phyloP scores from a whole-genome alignment of 2,113 vertebrate genomes.

The Acanthochromis polyacanthus region DNA sequence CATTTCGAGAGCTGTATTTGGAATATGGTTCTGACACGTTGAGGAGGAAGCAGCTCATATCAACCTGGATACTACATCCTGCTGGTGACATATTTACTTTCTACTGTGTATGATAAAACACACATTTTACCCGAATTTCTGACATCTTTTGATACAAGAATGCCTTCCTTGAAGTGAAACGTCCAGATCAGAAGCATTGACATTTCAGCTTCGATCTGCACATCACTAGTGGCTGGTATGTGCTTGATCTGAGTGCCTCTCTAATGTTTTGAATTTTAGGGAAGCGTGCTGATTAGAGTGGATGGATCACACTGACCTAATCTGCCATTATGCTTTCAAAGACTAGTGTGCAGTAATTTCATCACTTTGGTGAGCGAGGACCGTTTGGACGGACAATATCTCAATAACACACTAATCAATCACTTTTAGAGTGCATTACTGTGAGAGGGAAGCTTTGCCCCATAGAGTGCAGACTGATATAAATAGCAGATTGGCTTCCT shows the following conservation, averaged over 20 bases:
- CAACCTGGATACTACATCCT: too few species aligned
- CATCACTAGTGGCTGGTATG: slow-evolving; percentile 3
- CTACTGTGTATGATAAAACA: too few species aligned
- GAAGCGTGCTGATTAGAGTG: slow-evolving; percentile 65
- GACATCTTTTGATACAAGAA: too few species aligned
- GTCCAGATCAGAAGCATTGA: too few species aligned
- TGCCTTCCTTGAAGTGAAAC: too few species aligned
- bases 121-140: too few species aligned
- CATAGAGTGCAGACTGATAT: slow-evolving; percentile 73
- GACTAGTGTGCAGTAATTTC: slow-evolving; percentile 75
- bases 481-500: slow-evolving; percentile 79
- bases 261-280: slow-evolving; percentile 63
- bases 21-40: too few species aligned
- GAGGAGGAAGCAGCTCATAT: too few species aligned
- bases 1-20: too few species aligned
- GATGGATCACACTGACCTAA: slow-evolving; percentile 74
- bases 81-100: too few species aligned
- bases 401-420: slow-evolving; percentile 80
- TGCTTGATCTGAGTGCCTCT: slow-evolving; percentile 41
- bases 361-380: slow-evolving; percentile 71
- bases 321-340: slow-evolving; percentile 76
- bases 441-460: slow-evolving; percentile 65
- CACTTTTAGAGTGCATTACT: slow-evolving; percentile 83
- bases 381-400: slow-evolving; percentile 75
- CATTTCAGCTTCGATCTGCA: too few species aligned